Evolutionary conservation across 2,113 vertebrate genomes (phyloP).

Genomic region (Larimichthys crocea): DNA sequence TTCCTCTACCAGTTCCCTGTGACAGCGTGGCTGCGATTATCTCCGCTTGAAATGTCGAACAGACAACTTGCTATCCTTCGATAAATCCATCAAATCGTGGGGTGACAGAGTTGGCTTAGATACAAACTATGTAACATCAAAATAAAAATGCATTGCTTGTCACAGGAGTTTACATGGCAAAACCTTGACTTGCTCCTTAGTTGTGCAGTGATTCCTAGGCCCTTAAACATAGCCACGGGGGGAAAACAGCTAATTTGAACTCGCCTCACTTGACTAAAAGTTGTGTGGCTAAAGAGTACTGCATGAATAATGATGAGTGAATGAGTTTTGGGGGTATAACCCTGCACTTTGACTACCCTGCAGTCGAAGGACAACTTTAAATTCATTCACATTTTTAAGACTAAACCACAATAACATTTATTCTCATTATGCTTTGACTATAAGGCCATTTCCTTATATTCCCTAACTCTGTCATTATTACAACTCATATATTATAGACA

Average conservation of each 20-base stretch:
- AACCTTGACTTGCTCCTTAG: background rate
- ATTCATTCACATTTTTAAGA: conserved; percentile 1
- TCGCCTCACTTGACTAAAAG: background rate
- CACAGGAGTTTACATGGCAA: background rate
- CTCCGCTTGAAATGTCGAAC: conserved; percentile 25
- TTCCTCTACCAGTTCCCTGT: background rate
- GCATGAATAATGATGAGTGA: background rate
- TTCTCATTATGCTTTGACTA: background rate
- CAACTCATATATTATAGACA: background rate
- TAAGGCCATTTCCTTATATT: background rate
- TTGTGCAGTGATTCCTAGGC: no score
- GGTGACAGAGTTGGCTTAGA: background rate
- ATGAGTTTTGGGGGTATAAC: background rate
- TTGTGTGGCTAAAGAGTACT: background rate
- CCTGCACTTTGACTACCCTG: background rate
- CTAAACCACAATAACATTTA: background rate
- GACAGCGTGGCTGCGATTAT: conserved; percentile 7
- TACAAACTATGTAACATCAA: background rate
- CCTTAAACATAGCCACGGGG: background rate
- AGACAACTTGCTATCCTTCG: background rate
- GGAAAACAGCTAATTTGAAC: background rate
- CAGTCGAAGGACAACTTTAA: background rate
- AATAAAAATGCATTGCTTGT: background rate
- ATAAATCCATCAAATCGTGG: background rate
- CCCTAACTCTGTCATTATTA: background rate